Conservation (phyloP, 2,113 vertebrate genomes). For the Cyphomyrus plagiostoma region DNA sequence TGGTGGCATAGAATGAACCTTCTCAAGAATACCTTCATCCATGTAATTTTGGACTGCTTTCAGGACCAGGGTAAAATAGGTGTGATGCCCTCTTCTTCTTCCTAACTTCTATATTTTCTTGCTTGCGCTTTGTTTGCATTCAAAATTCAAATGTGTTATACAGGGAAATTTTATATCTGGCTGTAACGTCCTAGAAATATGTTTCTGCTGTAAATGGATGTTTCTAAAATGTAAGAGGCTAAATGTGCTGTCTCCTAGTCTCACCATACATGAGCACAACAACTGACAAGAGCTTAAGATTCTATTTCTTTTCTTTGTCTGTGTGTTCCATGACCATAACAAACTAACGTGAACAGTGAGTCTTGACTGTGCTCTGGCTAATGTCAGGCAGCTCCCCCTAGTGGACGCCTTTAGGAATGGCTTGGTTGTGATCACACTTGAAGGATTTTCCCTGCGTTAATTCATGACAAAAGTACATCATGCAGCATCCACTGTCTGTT, state of each 20-base stretch:
- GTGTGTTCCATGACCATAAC: not conserved
- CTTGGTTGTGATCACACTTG: not conserved
- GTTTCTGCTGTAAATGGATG: not conserved
- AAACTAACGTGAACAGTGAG: not conserved
- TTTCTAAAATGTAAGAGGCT: not conserved
- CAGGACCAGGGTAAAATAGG: conserved; percentile 46
- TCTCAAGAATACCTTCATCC: conserved; percentile 36
- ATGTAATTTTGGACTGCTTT: conserved; percentile 33
- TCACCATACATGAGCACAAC: not conserved
- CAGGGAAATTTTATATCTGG: not conserved
- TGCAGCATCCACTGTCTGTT: not conserved
- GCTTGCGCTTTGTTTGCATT: not conserved
- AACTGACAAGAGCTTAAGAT: not conserved
- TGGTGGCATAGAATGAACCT: conserved; percentile 34
- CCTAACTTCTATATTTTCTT: not conserved
- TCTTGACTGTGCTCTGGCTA: not conserved
- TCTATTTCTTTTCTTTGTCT: not conserved
- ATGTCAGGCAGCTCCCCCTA: not conserved
- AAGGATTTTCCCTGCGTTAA: not conserved
- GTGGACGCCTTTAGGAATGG: not conserved
- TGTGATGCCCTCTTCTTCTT: conserved; percentile 29
- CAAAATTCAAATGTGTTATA: not conserved
- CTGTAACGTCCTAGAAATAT: not conserved
- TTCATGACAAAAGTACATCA: not conserved
- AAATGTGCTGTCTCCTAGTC: not conserved